Percentiles rank a stretch among this genome's conserved stretches.
These are phyloP conservation scores for Pilophorus perplexus DNA, from an alignment of 2,888 invertebrate species.

Conservation along the genomic window DNA sequence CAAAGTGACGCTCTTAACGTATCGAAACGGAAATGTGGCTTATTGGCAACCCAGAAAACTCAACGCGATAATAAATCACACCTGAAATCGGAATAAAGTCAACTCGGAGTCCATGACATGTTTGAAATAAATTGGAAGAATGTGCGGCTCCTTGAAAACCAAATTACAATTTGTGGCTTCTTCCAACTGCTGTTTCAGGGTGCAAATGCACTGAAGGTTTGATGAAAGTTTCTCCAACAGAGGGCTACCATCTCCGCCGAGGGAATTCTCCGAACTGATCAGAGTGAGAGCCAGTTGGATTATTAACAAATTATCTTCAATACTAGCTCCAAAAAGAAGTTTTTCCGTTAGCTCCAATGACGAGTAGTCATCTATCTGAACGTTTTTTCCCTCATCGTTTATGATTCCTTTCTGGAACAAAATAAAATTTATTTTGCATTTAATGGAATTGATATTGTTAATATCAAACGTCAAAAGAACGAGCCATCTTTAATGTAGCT, in stretches of 20 bases:
- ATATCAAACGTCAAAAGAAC: conserved; percentile 38
- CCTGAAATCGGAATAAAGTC: conserved; percentile 61
- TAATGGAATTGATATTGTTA: conserved; percentile 2
- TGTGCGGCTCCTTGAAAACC: conserved; percentile 76
- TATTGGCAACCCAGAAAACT: too few species aligned
- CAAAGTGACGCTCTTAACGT: neutral
- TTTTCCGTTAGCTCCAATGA: conserved; percentile 72
- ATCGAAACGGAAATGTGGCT: too few species aligned
- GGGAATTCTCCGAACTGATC: conserved; percentile 58
- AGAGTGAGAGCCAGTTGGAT: conserved; percentile 67
- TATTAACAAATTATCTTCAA: conserved; percentile 60
- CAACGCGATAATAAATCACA: too few species aligned
- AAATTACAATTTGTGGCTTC: conserved; percentile 71
- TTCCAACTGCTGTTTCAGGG: conserved; percentile 60
- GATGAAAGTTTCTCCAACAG: conserved; percentile 60
- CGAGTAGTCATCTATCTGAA: conserved; percentile 68
- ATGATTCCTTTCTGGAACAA: conserved; percentile 35
- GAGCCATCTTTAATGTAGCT: too few species aligned
- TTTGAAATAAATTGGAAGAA: conserved; percentile 72
- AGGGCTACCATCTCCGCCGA: conserved; percentile 63
- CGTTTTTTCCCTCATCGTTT: conserved; percentile 61
- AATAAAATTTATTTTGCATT: neutral
- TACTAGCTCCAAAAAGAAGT: conserved; percentile 60
- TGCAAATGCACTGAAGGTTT: conserved; percentile 64
- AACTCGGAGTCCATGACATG: conserved; percentile 66